Evolutionary conservation across 2,113 vertebrate genomes (phyloP).

Genomic region (Vimba vimba): DNA sequence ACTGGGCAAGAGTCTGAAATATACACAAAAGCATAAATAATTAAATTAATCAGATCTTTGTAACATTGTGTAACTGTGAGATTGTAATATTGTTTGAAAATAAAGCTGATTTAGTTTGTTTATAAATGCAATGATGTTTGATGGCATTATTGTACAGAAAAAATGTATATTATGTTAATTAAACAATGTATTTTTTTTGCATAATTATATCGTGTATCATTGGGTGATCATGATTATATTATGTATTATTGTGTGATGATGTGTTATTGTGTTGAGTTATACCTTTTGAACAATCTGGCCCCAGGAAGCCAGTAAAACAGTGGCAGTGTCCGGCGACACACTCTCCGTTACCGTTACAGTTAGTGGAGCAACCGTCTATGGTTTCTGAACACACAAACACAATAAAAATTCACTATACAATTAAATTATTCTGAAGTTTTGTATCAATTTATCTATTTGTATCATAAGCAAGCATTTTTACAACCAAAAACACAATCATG

Average conservation of each 20-base stretch:
- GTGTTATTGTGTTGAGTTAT: conserved; percentile 21
- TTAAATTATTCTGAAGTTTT: not conserved
- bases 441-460: not conserved
- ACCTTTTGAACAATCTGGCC: conserved; percentile 90
- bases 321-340: conserved; percentile 90
- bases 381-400: conserved; percentile 74
- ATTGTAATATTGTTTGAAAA: not conserved
- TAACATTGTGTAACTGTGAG: not conserved
- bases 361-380: conserved; percentile 88
- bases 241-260: conserved; percentile 15
- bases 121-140: not conserved
- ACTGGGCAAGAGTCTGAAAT: conserved; percentile 82
- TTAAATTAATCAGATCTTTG: not conserved
- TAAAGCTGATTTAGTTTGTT: not conserved
- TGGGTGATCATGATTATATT: conserved; percentile 17
- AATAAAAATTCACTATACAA: conserved; percentile 31
- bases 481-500: not conserved
- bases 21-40: conserved; percentile 37
- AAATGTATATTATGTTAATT: not conserved
- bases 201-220: not conserved
- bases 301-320: conserved; percentile 89
- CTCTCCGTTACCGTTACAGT: conserved; percentile 90
- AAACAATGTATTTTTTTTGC: conserved; percentile 41
- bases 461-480: not conserved
- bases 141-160: not conserved